A percentile compares a stretch with the other conserved stretches of the same genome.
Evolutionary conservation across 2,113 vertebrate genomes (phyloP).

Genomic region (Hiodon tergisus): DNA sequence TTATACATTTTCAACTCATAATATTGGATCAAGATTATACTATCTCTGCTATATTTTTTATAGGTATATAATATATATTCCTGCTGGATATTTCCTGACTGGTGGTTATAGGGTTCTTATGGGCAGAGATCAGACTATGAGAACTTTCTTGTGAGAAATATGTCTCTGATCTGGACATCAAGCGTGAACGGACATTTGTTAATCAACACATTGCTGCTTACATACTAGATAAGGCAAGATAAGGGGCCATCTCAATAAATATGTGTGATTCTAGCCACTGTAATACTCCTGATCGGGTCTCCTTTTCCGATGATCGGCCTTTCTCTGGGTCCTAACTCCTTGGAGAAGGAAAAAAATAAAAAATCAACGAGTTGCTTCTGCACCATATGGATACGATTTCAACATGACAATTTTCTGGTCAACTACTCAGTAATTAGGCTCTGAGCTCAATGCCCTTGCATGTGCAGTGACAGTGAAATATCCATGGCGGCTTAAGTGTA

Average conservation of each 20-base stretch:
- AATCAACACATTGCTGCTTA: neutral
- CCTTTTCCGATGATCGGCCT: neutral
- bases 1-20: too few species aligned
- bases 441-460: constrained; percentile 32
- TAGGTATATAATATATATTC: too few species aligned
- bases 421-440: constrained; percentile 37
- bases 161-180: constrained; percentile 16
- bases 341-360: neutral
- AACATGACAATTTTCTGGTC: constrained; percentile 40
- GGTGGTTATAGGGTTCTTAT: too few species aligned
- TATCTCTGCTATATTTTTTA: too few species aligned
- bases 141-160: neutral
- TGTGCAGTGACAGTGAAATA: constrained; percentile 31
- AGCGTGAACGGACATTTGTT: constrained; percentile 1
- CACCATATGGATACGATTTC: constrained; percentile 37
- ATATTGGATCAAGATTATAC: too few species aligned
- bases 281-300: too few species aligned
- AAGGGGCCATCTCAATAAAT: neutral
- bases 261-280: neutral
- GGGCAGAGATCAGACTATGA: neutral
- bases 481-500: constrained; percentile 17
- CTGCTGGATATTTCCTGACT: too few species aligned
- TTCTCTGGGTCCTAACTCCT: neutral
- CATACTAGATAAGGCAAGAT: too few species aligned
- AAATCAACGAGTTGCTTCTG: constrained; percentile 4